phyloP scores from a whole-genome alignment of 2,888 invertebrate genomes.

The Drosophila parthenogenetica region DNA sequence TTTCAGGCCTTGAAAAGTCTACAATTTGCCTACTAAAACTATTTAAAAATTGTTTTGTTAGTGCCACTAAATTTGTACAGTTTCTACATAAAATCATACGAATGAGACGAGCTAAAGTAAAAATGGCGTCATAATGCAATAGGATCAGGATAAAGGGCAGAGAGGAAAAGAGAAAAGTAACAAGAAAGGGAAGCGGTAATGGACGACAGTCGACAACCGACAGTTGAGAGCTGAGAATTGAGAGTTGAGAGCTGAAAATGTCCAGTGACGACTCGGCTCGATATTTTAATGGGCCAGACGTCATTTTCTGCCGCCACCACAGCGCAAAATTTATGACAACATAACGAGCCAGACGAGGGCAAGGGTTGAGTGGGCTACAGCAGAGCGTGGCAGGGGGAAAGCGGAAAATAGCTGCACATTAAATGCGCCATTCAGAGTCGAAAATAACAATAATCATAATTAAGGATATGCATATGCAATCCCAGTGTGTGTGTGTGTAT shows the following conservation, averaged over 20 bases:
- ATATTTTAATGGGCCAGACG: constrained; percentile 80
- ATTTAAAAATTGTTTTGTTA: no score
- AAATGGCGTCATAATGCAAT: constrained; percentile 73
- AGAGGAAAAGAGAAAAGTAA: no score
- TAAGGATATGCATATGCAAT: constrained; percentile 81
- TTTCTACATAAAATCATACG: constrained; percentile 6
- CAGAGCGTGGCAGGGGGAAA: not conserved
- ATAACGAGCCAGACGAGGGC: constrained; percentile 72
- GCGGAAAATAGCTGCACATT: constrained; percentile 51
- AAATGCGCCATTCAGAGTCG: constrained; percentile 81
- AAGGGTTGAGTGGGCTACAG: constrained; percentile 1
- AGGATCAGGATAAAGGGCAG: constrained; percentile 1
- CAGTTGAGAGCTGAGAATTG: constrained; percentile 9
- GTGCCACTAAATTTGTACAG: not conserved
- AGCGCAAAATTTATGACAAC: constrained; percentile 79
- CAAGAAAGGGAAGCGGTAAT: constrained; percentile 3
- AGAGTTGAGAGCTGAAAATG: constrained; percentile 18
- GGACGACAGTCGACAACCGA: constrained; percentile 21
- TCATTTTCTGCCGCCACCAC: constrained; percentile 74
- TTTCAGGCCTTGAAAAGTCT: no score
- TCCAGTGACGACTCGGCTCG: constrained; percentile 57
- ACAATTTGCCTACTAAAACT: no score
- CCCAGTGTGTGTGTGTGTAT: constrained; percentile 27
- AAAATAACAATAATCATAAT: constrained; percentile 84
- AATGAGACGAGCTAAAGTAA: no score